phyloP scores from a whole-genome alignment of 1,140 invertebrate genomes.

The Phortica variegata region DNA sequence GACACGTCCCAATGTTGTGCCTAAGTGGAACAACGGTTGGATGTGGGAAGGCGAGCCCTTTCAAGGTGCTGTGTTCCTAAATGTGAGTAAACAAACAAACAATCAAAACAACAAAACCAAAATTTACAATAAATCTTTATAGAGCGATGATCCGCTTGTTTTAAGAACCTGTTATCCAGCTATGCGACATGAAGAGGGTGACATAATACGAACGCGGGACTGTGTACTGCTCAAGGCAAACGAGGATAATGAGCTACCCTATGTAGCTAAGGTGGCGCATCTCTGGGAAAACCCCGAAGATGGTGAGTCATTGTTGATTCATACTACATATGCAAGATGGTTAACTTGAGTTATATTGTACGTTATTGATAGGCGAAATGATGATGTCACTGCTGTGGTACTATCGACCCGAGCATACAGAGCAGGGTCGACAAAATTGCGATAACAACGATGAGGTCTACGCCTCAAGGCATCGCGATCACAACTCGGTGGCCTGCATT shows the following conservation, averaged over 20 bases:
- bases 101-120: conserved; percentile 3
- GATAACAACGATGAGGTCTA: conserved; percentile 91
- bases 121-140: conserved; percentile 25
- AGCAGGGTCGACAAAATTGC: conserved; percentile 74
- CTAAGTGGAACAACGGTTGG: conserved; percentile 90
- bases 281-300: conserved; percentile 94
- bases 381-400: conserved; percentile 97
- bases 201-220: conserved; percentile 81
- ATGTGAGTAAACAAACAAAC: conserved; percentile 66
- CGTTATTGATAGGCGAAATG: conserved; percentile 78
- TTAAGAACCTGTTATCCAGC: conserved; percentile 81
- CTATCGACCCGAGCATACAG: conserved; percentile 95
- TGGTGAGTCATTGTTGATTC: conserved; percentile 61
- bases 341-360: conserved; percentile 1
- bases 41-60: conserved; percentile 83
- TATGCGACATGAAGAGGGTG: conserved; percentile 82
- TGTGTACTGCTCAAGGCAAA: conserved; percentile 87
- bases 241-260: conserved; percentile 82
- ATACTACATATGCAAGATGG: conserved; percentile 1
- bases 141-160: conserved; percentile 80
- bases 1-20: conserved; percentile 60
- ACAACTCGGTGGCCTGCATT: conserved; percentile 94
- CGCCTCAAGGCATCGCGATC: conserved; percentile 90
- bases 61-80: conserved; percentile 81
- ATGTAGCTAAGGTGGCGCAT: conserved; percentile 88